Evolutionary conservation across 1,140 invertebrate genomes (phyloP), one percentile per base, ranked within the genome.

Genomic region (Cydia fagiglandana): DNA sequence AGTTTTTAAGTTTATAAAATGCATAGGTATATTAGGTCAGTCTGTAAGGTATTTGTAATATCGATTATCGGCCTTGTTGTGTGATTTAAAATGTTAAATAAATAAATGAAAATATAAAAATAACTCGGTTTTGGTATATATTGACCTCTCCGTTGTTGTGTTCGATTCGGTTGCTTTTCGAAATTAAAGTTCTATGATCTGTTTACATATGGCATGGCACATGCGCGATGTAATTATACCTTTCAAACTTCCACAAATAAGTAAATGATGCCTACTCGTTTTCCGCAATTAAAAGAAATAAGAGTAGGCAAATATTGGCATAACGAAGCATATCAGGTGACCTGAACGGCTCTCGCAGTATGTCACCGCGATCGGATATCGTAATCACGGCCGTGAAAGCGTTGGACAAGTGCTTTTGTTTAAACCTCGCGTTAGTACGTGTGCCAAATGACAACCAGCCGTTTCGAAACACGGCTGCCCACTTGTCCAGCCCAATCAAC

Each of bases 361-460:
- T 88, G 88, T 89, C 85, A 88, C 76, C 76, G 75, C 78, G 78
- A 86, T 91, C 86, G 77, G 76, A 88, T 90, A 81, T 88, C 88
- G 80, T 81, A 87, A 85, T 81, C 86, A 83, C 80, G 79, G 76
- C 74, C 87, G 86, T 89, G 90, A 92, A 90, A 92, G 88, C 86
- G 87, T 79, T 83, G 86, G 79, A 87, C 84, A 79, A 79, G 81
- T 84, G 81, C 83, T 86, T 90, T 88, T 88, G 85, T 90, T 88
- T 86, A 80, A 85, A 81, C 80, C 68, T 79, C 78, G 80, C 79
- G 82, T 83, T 83, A 86, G 83, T 83, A 86, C 89, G 90, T 88
- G 90, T 83, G 79, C 83, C 80, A 89, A 91, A 89, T 92, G 83
- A 89, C 86, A 90, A 92, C 88, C 80, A 87, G 85, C 83, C 85